These are phyloP conservation scores for Porphyrio hochstetteri DNA, from an alignment of 2,113 vertebrate species.

Conservation along the genomic window DNA sequence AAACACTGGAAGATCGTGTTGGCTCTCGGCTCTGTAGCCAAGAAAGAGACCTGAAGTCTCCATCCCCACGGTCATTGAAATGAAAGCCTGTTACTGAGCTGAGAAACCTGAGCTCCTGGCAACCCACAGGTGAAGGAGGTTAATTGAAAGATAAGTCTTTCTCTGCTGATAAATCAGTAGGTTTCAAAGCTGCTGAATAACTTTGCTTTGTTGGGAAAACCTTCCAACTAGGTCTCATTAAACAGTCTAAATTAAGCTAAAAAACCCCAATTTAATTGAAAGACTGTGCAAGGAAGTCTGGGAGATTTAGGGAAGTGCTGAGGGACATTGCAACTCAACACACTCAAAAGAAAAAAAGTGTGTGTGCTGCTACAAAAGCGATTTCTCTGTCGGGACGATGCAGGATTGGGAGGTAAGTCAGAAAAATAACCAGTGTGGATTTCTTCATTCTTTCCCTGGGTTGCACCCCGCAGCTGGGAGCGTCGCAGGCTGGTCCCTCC, in stretches of 20 bases:
- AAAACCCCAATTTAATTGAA: constrained; percentile 30
- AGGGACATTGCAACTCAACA: background rate
- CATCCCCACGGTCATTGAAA: background rate
- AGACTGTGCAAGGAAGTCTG: background rate
- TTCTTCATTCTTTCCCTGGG: background rate
- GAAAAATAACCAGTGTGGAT: background rate
- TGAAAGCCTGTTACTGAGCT: background rate
- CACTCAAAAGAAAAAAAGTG: background rate
- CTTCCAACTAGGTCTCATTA: constrained; percentile 12
- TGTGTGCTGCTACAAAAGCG: fast-evolving
- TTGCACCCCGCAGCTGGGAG: background rate
- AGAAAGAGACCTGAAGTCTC: background rate
- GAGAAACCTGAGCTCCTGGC: background rate
- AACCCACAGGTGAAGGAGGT: constrained; percentile 1
- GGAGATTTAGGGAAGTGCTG: background rate
- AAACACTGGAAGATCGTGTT: background rate
- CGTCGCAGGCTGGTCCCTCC: background rate
- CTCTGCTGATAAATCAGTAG: constrained; percentile 18
- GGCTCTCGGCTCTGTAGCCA: background rate
- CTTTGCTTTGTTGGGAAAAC: background rate
- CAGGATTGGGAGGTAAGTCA: background rate
- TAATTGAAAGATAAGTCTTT: constrained; percentile 34
- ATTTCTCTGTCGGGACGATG: background rate
- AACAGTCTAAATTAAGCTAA: constrained; percentile 2
- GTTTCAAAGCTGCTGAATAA: constrained; percentile 22